Evolutionary conservation across 2,113 vertebrate species (phyloP), one percentile per base, ranked within the genome.

Genomic region (Nesoenas mayeri): DNA sequence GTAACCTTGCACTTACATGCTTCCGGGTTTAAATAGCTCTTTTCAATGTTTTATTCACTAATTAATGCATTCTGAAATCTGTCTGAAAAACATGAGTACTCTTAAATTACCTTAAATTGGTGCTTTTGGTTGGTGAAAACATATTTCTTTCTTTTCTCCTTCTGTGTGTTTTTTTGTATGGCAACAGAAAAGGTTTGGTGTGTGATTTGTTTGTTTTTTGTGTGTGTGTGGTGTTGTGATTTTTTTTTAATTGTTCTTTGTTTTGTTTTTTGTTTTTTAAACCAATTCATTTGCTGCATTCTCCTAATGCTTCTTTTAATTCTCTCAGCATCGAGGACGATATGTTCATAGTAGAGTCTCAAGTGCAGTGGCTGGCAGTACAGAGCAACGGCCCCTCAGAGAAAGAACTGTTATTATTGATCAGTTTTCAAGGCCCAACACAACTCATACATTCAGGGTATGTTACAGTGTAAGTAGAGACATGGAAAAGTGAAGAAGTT

Each of bases 401-500:
- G 98, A 98, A 80, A 97, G 89, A 91, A 97, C 95, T 58, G 32
- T 97, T 44, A 26, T 86, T 24, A 34, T 82, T 74, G 96, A 98
- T 58, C 97, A 95, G 2, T 95, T 98, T 88, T 97, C 98, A 88
- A 98, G 98, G 56, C 98, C 98, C 53, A 98, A 92, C 67, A 99
- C 98, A 69, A 98, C 98, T 51, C 98, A 98, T 4, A 97, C 98
- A 0, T 98, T 98, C 95, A 95, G 91, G 95, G 97, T 99, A 97
- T 75, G 97, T 96, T 81, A 32, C 32, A 75, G 9, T 54, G 8
- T 80, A 48, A 66, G 61, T 3, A 3, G 48, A 58, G 57, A 42
- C 6, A 13, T 19, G 13, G 48, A 24, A 72, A 71, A 90, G 29
- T 15, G 36, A 62, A 57, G 48, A 57, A 54, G 5, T 51, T 71